phyloP scores from a whole-genome alignment of 92 coral and sea anemone species.

The Meandrina meandrites region DNA sequence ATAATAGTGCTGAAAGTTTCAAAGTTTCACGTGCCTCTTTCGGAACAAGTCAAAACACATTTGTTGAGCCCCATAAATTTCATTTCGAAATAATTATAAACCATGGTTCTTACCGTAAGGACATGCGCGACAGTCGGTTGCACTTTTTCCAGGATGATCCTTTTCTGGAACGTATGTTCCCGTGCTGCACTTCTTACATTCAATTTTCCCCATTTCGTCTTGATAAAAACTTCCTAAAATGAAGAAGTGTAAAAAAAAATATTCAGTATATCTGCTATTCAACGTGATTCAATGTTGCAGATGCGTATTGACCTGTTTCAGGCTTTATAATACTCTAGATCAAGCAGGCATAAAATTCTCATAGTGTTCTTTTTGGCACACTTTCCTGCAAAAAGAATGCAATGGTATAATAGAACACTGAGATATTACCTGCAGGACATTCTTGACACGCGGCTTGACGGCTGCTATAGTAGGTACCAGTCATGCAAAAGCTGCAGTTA shows the following conservation, averaged over 20 bases:
- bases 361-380: too few species aligned
- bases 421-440: neutral
- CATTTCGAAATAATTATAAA: too few species aligned
- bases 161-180: conserved; percentile 1
- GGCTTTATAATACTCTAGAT: too few species aligned
- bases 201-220: neutral
- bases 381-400: too few species aligned
- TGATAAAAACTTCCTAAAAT: neutral
- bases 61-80: too few species aligned
- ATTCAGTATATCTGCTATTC: too few species aligned
- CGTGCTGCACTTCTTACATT: neutral
- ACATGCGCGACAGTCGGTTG: neutral
- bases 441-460: neutral
- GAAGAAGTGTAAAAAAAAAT: too few species aligned
- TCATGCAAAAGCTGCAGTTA: neutral
- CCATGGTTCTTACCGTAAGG: neutral
- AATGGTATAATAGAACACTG: too few species aligned
- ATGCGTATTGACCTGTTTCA: neutral
- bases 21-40: too few species aligned
- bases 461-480: neutral
- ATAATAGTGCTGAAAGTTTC: too few species aligned
- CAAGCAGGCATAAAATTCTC: too few species aligned
- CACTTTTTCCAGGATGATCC: neutral
- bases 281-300: neutral
- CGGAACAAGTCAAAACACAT: too few species aligned